Conservation (phyloP, 2,888 invertebrate genomes). For the Caenorhabditis angaria region DNA sequence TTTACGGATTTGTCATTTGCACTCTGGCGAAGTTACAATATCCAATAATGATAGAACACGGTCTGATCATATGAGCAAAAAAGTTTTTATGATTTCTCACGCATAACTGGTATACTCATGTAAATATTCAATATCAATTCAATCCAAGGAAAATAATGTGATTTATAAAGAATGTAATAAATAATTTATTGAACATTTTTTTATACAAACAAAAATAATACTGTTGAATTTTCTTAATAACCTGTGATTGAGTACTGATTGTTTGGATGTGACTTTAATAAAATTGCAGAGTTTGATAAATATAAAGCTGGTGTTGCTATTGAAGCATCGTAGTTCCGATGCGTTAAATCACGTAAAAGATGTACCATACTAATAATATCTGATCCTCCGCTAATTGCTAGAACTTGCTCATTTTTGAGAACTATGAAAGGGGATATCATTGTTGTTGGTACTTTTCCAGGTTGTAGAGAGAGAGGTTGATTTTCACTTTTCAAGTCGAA, state of each 20-base stretch:
- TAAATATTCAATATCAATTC: too few species aligned
- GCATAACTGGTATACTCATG: too few species aligned
- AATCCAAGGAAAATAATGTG: too few species aligned
- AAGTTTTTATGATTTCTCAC: too few species aligned
- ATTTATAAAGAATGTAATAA: too few species aligned
- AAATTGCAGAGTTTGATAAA: constrained; percentile 33
- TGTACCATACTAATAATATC: constrained; percentile 25
- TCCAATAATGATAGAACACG: neutral
- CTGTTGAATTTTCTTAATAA: too few species aligned
- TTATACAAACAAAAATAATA: too few species aligned
- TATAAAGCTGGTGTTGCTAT: constrained; percentile 27
- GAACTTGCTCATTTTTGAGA: constrained; percentile 22
- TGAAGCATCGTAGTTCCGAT: constrained; percentile 39
- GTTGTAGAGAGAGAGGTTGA: constrained; percentile 33
- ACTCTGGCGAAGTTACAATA: neutral
- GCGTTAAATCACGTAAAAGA: constrained; percentile 29
- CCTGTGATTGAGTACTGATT: too few species aligned
- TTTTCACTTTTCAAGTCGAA: constrained; percentile 28
- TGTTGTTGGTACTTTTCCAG: constrained; percentile 42
- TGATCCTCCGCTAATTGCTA: constrained; percentile 22
- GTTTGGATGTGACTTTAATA: too few species aligned
- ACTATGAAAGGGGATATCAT: constrained; percentile 35
- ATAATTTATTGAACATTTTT: too few species aligned
- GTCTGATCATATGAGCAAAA: neutral
- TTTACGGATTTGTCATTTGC: neutral